Percentiles rank a stretch among this genome's conserved stretches.
These are phyloP conservation scores for Xylophagus ater DNA, from an alignment of 2,888 invertebrate species.

Conservation along the genomic window DNA sequence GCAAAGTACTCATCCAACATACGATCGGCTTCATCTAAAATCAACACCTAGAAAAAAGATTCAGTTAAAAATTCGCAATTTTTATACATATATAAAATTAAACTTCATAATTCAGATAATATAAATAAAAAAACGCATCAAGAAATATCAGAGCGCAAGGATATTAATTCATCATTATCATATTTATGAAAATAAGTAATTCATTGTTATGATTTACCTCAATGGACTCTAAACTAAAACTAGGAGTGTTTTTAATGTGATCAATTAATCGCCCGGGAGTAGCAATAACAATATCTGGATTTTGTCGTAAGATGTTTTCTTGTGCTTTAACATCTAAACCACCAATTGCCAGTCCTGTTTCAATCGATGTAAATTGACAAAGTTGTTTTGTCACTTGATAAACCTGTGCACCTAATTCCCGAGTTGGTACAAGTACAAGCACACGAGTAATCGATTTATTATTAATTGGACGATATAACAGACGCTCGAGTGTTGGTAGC, in stretches of 20 bases:
- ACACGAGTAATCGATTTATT: constrained; percentile 65
- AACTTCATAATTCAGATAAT: neutral
- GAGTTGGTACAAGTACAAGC: constrained; percentile 87
- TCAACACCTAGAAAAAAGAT: constrained; percentile 36
- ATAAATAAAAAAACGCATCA: neutral
- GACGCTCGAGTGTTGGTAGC: constrained; percentile 89
- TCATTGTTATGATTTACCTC: constrained; percentile 56
- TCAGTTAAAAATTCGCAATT: neutral
- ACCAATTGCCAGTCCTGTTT: constrained; percentile 75
- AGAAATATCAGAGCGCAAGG: constrained; percentile 39
- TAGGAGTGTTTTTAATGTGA: constrained; percentile 90
- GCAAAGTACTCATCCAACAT: constrained; percentile 99
- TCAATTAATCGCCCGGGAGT: constrained; percentile 97
- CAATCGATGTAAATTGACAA: constrained; percentile 72
- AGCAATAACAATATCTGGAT: constrained; percentile 94
- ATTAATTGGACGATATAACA: constrained; percentile 72
- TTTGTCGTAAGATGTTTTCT: constrained; percentile 71
- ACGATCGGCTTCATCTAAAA: constrained; percentile 59
- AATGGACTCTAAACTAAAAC: constrained; percentile 78
- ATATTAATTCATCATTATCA: constrained; percentile 33
- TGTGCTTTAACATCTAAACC: constrained; percentile 74
- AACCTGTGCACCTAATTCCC: constrained; percentile 96
- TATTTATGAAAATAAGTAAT: neutral
- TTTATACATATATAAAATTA: neutral
- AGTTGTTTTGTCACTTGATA: constrained; percentile 88